Base-by-base conservation (phyloP, 2,113 vertebrate species). In the Junco hyemalis region DNA sequence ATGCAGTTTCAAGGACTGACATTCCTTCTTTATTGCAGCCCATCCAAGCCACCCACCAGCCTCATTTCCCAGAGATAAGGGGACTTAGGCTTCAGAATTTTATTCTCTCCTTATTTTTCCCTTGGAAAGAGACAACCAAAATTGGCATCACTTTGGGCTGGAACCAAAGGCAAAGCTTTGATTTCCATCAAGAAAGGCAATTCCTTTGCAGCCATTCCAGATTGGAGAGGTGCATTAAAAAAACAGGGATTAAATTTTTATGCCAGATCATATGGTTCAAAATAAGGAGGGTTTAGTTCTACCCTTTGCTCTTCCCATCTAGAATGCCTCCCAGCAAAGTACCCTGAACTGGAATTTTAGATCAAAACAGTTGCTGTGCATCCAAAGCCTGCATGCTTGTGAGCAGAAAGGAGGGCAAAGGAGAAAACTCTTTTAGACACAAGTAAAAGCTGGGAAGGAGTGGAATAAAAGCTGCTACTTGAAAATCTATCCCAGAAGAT, bases 401-500 rank as follows among this genome's bases (percentile, higher is more conserved):
- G 33, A 45, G 66, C 35, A 86, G 88, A 86, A 70, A 94, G 81
- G 82, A 95, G 78, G 93, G 82, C 76, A 94, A 95, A 92, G 90
- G 81, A 97, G 88, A 73, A 90, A 91, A 47, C 64, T 66, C 91
- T 93, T 95, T 44, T 73, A 95, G 78, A 56, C 54, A 59, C 78
- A 77, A 80, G 28, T 65, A 6, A 28, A 72, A 93, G 29, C 1
- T 4, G 17, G 25, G 40, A 88, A 40, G 48, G 78, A 91, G 7
- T 3, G 59, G 56, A 87, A 81, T 86, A 95, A 96, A 95, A 96
- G 59, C 79, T 92, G 33, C 69, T 53, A 65, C 85, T 94, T 71
- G 71, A 86, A 97, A 97, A 98, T 95, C 93, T 86, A 79, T 93
- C 88, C 96, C 94, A 38, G 92, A 96, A 95, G 90, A 93, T 91